Evolutionary conservation across 2,888 invertebrate species (phyloP).

Genomic region (Phasia obesa): DNA sequence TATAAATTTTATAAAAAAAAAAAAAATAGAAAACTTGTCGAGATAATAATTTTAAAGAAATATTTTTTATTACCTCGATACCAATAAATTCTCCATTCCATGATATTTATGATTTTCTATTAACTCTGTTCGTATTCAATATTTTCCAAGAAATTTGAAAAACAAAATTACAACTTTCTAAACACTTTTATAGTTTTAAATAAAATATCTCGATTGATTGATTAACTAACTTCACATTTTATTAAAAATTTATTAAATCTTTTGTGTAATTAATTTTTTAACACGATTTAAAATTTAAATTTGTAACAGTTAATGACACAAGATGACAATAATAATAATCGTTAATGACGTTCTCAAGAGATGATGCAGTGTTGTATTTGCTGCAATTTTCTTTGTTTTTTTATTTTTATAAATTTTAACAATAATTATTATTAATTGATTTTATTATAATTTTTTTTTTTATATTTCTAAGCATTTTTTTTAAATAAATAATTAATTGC

Average conservation of each 20-base stretch:
- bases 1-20: no score
- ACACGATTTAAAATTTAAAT: neutral
- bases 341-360: conserved; percentile 2
- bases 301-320: conserved; percentile 15
- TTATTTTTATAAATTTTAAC: conserved; percentile 3
- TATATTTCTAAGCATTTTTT: neutral
- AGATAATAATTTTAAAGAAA: no score
- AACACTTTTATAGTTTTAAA: conserved; percentile 17
- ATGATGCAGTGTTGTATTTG: conserved; percentile 1
- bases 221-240: conserved; percentile 20
- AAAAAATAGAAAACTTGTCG: no score
- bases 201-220: neutral
- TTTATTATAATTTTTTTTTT: conserved; percentile 6
- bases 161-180: conserved; percentile 40
- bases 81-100: conserved; percentile 57
- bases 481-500: conserved; percentile 45
- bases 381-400: neutral
- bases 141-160: conserved; percentile 6
- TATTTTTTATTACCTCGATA: conserved; percentile 44
- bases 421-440: conserved; percentile 12
- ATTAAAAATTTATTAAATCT: neutral
- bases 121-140: neutral
- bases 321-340: conserved; percentile 1
- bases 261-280: neutral
- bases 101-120: conserved; percentile 17